phyloP scores from a whole-genome alignment of 2,113 vertebrate species.

The Colius striatus region DNA sequence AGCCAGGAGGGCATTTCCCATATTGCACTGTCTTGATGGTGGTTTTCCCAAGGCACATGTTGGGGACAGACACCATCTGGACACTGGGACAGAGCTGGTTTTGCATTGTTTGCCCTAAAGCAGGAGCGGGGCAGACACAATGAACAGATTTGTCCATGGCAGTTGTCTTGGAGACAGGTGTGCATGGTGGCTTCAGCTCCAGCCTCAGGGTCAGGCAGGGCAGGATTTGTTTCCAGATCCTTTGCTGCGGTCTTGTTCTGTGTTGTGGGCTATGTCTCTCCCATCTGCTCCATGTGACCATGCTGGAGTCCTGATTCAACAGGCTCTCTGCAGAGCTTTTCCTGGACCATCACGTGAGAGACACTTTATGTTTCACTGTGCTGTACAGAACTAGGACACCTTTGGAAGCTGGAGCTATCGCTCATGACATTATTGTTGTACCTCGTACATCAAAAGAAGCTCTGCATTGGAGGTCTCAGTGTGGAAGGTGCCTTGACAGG shows the following conservation, averaged over 20 bases:
- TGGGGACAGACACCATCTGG: neutral
- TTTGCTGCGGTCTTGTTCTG: neutral
- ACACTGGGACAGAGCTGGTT: neutral
- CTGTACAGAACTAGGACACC: fast-evolving
- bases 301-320: neutral
- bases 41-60: neutral
- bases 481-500: neutral
- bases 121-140: neutral
- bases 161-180: neutral
- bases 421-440: neutral
- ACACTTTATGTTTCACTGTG: neutral
- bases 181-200: neutral
- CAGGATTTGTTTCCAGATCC: neutral
- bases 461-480: fast-evolving
- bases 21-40: neutral
- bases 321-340: neutral
- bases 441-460: neutral
- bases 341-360: neutral
- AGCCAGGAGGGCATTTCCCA: neutral
- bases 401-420: neutral
- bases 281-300: neutral
- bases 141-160: fast-evolving
- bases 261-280: fast-evolving
- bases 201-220: neutral
- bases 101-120: neutral